These are phyloP conservation scores for Orchesellides sinensis DNA, from an alignment of 2,888 invertebrate species.

Conservation along the genomic window DNA sequence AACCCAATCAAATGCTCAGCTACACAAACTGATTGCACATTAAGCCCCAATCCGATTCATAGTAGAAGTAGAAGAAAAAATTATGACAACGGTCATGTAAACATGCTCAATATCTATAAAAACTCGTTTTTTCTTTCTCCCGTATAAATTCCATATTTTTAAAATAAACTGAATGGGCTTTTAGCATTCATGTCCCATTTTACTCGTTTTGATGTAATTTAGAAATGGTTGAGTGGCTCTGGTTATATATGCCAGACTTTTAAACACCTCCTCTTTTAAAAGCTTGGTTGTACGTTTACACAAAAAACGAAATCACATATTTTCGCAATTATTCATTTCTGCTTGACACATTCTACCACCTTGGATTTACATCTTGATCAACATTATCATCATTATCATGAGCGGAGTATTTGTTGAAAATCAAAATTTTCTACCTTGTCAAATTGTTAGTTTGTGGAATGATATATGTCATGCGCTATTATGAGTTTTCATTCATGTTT, in stretches of 20 bases:
- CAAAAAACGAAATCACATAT: background rate
- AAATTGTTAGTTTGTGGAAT: no score
- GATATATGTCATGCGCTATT: background rate
- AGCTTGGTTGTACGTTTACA: background rate
- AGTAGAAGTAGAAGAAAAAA: background rate
- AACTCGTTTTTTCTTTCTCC: background rate
- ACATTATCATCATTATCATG: background rate
- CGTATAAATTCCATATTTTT: background rate
- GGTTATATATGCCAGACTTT: background rate
- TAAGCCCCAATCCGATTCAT: background rate
- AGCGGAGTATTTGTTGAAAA: background rate
- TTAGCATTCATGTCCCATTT: background rate
- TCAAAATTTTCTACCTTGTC: background rate
- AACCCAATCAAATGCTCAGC: no score
- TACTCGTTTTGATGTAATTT: background rate
- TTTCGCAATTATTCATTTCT: background rate
- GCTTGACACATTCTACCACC: no score
- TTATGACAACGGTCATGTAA: no score
- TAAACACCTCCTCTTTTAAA: background rate
- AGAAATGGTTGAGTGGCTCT: background rate
- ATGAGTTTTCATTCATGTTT: slow-evolving; percentile 5
- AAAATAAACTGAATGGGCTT: background rate
- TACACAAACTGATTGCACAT: no score
- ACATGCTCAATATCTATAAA: slow-evolving; percentile 1
- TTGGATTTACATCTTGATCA: no score